Conservation (phyloP, 53 echinoderm and acorn worm genomes). For the Antedon mediterranea region DNA sequence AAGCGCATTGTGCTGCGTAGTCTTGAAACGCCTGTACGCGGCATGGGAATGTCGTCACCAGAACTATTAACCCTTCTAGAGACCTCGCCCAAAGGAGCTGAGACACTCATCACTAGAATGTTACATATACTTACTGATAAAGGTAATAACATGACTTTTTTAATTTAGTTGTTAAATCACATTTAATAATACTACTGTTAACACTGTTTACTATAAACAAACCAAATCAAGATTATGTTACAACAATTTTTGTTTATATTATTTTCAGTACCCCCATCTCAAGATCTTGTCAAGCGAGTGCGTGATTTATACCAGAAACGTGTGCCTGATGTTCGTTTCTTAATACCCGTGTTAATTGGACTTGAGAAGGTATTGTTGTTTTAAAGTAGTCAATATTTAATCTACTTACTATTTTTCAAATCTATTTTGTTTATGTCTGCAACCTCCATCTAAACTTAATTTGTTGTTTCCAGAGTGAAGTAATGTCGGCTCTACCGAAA, state of each 20-base stretch:
- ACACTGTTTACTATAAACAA: too few relatives aligned
- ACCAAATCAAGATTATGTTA: background rate
- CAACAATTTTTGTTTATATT: background rate
- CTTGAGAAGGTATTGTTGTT: slow-evolving; percentile 66
- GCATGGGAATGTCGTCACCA: slow-evolving; percentile 90
- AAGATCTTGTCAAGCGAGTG: slow-evolving; percentile 84
- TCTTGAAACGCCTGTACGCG: slow-evolving; percentile 86
- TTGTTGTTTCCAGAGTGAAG: slow-evolving; percentile 59
- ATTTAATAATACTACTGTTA: too few relatives aligned
- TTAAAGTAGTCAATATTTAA: background rate
- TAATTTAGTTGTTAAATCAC: too few relatives aligned
- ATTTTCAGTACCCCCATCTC: slow-evolving; percentile 70
- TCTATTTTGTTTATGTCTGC: background rate
- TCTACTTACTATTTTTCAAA: background rate
- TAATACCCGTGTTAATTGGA: slow-evolving; percentile 90
- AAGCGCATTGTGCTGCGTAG: slow-evolving; percentile 82
- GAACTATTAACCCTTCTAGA: slow-evolving; percentile 74
- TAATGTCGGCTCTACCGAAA: slow-evolving; percentile 86
- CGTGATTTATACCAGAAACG: slow-evolving; percentile 88
- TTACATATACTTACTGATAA: slow-evolving; percentile 92
- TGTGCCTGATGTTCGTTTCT: slow-evolving; percentile 89
- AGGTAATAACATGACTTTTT: slow-evolving; percentile 17
- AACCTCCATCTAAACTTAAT: background rate
- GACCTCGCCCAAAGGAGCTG: slow-evolving; percentile 89
- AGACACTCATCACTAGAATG: slow-evolving; percentile 92